phyloP scores from a whole-genome alignment of 2,888 invertebrate species.

The Ochropleura plecta region DNA sequence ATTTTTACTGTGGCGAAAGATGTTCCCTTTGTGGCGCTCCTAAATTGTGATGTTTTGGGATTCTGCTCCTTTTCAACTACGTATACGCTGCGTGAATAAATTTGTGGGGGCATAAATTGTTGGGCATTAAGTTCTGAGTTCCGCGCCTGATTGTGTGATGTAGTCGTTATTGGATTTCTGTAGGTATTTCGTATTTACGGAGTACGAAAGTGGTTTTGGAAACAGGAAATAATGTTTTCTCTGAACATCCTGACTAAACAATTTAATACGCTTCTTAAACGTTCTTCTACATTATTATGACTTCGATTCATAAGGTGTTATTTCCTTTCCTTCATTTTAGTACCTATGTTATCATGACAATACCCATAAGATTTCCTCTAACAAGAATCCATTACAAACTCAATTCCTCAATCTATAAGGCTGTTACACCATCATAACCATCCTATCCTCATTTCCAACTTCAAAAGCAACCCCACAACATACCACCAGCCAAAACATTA shows the following conservation, averaged over 20 bases:
- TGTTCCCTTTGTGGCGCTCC: conserved; percentile 79
- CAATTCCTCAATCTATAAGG: background rate
- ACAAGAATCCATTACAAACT: background rate
- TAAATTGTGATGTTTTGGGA: conserved; percentile 80
- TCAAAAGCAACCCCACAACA: conserved; percentile 55
- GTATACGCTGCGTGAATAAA: conserved; percentile 66
- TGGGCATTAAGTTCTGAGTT: conserved; percentile 58
- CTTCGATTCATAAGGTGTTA: background rate
- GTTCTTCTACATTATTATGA: background rate
- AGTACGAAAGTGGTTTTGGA: conserved; percentile 5
- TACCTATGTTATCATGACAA: background rate
- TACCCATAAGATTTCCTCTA: background rate
- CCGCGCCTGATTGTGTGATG: conserved; percentile 58
- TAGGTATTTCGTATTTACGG: conserved; percentile 1
- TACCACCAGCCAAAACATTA: conserved; percentile 59
- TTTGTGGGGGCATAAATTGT: conserved; percentile 65
- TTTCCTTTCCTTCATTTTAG: background rate
- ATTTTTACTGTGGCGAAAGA: conserved; percentile 87
- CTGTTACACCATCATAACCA: conserved; percentile 24
- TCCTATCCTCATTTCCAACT: conserved; percentile 39
- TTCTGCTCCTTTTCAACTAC: conserved; percentile 68
- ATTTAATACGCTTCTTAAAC: background rate
- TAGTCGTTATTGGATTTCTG: conserved; percentile 37
- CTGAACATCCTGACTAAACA: background rate
- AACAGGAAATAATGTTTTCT: background rate